A percentile compares a stretch with the other conserved stretches of the same genome.
Conservation (phyloP, 1,140 invertebrate genomes). For the Eumeta japonica region DNA sequence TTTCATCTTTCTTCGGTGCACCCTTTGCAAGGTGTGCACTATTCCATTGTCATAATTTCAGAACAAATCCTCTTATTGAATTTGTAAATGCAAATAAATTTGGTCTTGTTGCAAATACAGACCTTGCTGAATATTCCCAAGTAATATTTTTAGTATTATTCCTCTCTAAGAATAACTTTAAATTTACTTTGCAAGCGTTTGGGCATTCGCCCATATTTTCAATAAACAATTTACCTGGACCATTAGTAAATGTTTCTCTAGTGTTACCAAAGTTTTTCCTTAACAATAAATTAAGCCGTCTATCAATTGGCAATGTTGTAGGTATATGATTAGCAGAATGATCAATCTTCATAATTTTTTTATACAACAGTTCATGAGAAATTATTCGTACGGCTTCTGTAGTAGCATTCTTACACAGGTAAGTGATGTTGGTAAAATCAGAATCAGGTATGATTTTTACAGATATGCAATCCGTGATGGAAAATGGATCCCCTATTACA, state of each 20-base stretch:
- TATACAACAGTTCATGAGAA: constrained; percentile 23
- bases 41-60: constrained; percentile 80
- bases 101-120: constrained; percentile 67
- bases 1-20: constrained; percentile 49
- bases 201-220: constrained; percentile 68
- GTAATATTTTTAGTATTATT: constrained; percentile 54
- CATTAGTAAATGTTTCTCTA: constrained; percentile 56
- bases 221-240: constrained; percentile 60
- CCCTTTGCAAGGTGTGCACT: constrained; percentile 49
- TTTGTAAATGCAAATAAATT: constrained; percentile 64
- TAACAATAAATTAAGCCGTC: constrained; percentile 47
- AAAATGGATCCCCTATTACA: constrained; percentile 58
- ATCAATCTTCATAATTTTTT: constrained; percentile 35
- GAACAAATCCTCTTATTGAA: constrained; percentile 67
- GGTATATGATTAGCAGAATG: constrained; percentile 42
- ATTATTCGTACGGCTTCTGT: constrained; percentile 36
- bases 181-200: constrained; percentile 60
- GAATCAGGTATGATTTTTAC: constrained; percentile 38
- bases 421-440: constrained; percentile 29
- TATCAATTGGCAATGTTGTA: constrained; percentile 23
- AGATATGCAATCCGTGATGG: constrained; percentile 51
- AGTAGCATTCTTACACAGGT: constrained; percentile 56
- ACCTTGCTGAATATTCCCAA: constrained; percentile 60
- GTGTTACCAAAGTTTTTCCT: constrained; percentile 57
- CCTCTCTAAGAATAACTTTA: constrained; percentile 62